Percentiles rank a stretch among this genome's conserved stretches.
phyloP scores from a whole-genome alignment of 30 jellyfish, hydroid and myxozoan genomes.

The Hydractinia symbiolongicarpus region DNA sequence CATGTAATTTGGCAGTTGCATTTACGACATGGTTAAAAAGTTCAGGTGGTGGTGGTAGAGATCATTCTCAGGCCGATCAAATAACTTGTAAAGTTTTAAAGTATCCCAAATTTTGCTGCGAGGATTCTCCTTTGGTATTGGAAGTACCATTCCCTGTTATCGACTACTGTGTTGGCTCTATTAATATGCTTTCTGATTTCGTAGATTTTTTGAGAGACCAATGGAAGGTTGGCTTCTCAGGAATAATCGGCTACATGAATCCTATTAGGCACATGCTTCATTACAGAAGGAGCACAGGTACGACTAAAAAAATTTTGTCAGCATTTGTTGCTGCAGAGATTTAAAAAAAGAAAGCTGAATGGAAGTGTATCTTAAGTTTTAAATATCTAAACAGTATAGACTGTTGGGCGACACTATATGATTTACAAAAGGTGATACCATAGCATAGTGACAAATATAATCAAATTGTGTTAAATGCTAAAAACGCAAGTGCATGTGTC shows the following conservation, averaged over 20 bases:
- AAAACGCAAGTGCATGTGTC: background rate
- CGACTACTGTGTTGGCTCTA: slow-evolving; percentile 38
- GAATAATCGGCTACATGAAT: slow-evolving; percentile 28
- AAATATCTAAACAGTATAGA: no score
- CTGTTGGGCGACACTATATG: no score
- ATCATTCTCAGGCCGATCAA: no score
- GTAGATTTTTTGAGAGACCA: slow-evolving; percentile 17
- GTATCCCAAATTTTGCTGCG: no score
- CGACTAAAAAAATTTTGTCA: background rate
- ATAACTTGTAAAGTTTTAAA: no score
- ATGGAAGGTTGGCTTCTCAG: slow-evolving; percentile 36
- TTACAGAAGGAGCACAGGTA: slow-evolving; percentile 19
- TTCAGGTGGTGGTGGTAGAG: no score
- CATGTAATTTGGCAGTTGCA: background rate
- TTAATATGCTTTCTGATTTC: slow-evolving; percentile 17
- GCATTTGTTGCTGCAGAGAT: slow-evolving; percentile 25
- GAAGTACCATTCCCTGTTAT: no score
- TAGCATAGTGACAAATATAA: no score
- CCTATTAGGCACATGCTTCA: slow-evolving; percentile 24
- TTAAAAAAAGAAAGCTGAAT: slow-evolving; percentile 5
- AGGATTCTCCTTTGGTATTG: no score
- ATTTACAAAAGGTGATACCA: no score
- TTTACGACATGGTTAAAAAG: slow-evolving; percentile 1
- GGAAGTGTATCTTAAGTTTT: no score
- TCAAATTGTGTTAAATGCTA: background rate